Conservation (phyloP, 2,888 invertebrate species). For the Lottia gigantea region DNA sequence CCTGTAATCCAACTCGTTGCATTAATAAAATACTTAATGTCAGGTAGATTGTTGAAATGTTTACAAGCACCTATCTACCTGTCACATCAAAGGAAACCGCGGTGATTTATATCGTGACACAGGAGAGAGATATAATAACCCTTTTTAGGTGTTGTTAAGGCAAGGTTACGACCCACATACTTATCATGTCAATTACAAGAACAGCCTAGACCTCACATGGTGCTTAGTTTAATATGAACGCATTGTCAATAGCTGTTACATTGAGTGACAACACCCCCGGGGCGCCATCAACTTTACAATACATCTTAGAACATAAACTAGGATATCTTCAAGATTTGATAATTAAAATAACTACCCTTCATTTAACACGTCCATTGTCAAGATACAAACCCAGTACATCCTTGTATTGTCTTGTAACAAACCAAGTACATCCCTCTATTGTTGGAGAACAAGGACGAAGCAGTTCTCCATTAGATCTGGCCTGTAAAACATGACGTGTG, state of each 20-base stretch:
- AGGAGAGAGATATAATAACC: not conserved
- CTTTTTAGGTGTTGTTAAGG: slow-evolving; percentile 7
- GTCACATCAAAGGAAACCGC: slow-evolving; percentile 3
- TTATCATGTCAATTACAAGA: not conserved
- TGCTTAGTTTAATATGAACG: not conserved
- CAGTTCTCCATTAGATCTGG: no score
- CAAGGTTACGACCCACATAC: slow-evolving; percentile 7
- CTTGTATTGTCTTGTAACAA: no score
- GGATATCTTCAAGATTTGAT: not conserved
- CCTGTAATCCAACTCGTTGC: not conserved
- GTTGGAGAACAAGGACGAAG: no score
- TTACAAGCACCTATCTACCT: slow-evolving; percentile 7
- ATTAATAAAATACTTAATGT: slow-evolving; percentile 9
- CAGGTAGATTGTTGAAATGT: not conserved
- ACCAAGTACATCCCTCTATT: no score
- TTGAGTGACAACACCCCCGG: slow-evolving; percentile 2
- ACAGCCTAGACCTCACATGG: not conserved
- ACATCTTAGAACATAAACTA: not conserved
- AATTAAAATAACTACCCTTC: slow-evolving; percentile 4
- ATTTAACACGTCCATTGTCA: not conserved
- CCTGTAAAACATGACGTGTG: no score
- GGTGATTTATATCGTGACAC: slow-evolving; percentile 1
- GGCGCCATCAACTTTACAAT: not conserved
- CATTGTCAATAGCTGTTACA: not conserved
- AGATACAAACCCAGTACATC: no score